These are phyloP conservation scores for Tylochromis polylepis DNA, from an alignment of 2,113 vertebrate genomes.

Conservation along the genomic window DNA sequence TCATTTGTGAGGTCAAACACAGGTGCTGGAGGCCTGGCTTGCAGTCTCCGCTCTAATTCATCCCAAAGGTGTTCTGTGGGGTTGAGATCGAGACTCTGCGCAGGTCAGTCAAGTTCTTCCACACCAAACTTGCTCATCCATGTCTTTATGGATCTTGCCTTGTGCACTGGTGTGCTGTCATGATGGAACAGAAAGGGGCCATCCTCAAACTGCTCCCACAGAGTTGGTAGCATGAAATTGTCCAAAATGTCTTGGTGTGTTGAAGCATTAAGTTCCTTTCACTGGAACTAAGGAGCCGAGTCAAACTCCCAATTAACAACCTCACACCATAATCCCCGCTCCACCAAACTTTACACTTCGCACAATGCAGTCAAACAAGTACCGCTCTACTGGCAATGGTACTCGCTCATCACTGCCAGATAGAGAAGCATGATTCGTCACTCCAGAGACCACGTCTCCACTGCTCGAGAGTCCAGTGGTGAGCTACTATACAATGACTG, in stretches of 20 bases:
- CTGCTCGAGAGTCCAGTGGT: background rate
- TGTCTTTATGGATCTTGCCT: background rate
- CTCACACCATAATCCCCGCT: background rate
- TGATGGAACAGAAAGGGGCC: background rate
- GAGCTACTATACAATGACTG: background rate
- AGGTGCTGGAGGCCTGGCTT: background rate
- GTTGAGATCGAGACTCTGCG: background rate
- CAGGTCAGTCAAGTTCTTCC: background rate
- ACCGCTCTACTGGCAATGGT: background rate
- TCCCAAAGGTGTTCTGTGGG: background rate
- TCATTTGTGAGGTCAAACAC: background rate
- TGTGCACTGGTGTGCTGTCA: background rate
- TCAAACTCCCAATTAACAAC: background rate
- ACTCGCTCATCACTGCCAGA: background rate
- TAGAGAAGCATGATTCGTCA: background rate
- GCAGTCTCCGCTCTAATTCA: background rate
- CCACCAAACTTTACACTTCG: background rate
- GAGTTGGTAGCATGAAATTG: background rate
- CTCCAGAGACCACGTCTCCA: background rate
- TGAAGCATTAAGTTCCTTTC: background rate
- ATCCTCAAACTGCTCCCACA: background rate
- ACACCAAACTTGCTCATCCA: background rate
- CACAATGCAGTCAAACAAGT: background rate
- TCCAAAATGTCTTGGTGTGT: background rate
- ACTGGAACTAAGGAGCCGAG: background rate